A percentile compares a stretch with the other conserved stretches of the same genome.
phyloP scores from a whole-genome alignment of 2,888 invertebrate species.

The Drosophila affinis region DNA sequence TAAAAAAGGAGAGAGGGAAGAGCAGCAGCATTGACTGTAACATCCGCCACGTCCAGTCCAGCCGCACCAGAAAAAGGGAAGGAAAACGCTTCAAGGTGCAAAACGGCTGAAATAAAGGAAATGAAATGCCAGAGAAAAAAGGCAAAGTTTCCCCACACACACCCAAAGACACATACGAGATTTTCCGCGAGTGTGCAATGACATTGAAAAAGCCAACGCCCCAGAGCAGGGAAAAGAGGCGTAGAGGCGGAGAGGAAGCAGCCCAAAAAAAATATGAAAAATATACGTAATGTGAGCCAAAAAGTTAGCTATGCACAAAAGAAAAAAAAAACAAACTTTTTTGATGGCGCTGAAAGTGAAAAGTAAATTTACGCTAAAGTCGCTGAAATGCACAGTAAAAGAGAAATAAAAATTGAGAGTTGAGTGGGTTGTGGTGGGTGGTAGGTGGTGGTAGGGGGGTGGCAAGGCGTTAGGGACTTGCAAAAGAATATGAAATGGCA shows the following conservation, averaged over 20 bases:
- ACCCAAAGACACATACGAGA: slow-evolving; percentile 7
- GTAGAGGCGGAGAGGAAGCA: neutral
- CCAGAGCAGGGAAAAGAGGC: slow-evolving; percentile 19
- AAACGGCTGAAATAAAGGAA: slow-evolving; percentile 61
- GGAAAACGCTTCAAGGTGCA: slow-evolving; percentile 61
- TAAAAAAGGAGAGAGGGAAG: neutral
- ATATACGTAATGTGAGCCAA: slow-evolving; percentile 60
- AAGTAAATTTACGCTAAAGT: slow-evolving; percentile 75
- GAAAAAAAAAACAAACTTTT: slow-evolving; percentile 50
- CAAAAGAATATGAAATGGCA: slow-evolving; percentile 71
- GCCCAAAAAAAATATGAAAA: slow-evolving; percentile 49
- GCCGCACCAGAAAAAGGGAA: neutral
- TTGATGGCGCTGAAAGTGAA: slow-evolving; percentile 68
- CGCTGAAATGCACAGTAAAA: slow-evolving; percentile 63
- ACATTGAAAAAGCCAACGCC: slow-evolving; percentile 63
- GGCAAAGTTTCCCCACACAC: slow-evolving; percentile 60
- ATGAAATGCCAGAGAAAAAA: slow-evolving; percentile 66
- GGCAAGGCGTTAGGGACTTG: slow-evolving; percentile 40
- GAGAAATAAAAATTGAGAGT: slow-evolving; percentile 39
- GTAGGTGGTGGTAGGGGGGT: too few relatives aligned
- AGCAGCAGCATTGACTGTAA: neutral
- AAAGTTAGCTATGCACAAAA: slow-evolving; percentile 66
- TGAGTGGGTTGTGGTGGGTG: slow-evolving; percentile 1
- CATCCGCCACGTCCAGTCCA: slow-evolving; percentile 2
- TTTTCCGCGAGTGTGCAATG: slow-evolving; percentile 52